phyloP scores from a whole-genome alignment of 2,797 vertebrate species.

The Malacoraja senta region DNA sequence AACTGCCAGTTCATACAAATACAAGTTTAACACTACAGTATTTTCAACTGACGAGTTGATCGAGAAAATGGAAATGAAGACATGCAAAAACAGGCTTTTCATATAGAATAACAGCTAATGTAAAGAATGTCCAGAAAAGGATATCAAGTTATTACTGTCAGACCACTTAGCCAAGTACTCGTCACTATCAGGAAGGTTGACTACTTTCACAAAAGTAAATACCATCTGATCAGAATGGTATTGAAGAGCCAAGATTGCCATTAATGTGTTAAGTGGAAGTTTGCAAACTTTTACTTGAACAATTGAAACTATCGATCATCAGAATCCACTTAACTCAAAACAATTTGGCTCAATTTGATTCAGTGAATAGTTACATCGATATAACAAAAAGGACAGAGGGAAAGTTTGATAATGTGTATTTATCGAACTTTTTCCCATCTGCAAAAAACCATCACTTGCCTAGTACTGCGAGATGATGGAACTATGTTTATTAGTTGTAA shows the following conservation, averaged over 20 bases:
- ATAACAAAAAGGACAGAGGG: too few species aligned
- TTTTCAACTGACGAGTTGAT: not conserved
- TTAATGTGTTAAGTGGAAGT: not conserved
- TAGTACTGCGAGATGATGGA: not conserved
- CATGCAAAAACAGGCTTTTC: too few species aligned
- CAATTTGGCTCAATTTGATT: not conserved
- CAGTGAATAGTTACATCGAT: not conserved
- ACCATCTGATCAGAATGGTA: not conserved
- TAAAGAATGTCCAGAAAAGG: not conserved
- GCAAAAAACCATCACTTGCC: too few species aligned
- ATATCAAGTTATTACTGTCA: not conserved
- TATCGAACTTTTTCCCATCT: not conserved
- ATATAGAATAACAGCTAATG: not conserved
- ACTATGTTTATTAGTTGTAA: not conserved
- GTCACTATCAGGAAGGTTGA: not conserved
- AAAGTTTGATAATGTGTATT: not conserved
- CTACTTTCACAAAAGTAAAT: not conserved
- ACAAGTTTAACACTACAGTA: not conserved
- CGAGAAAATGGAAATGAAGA: not conserved
- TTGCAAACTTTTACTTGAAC: constrained; percentile 7
- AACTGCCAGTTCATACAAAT: not conserved
- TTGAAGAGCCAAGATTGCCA: not conserved
- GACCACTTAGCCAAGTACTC: not conserved
- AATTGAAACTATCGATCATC: not conserved
- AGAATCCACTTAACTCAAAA: constrained; percentile 12